Percentiles rank a stretch among this genome's conserved stretches.
Conservation (phyloP, 1,140 invertebrate species). For the Trachymyrmex cornetzi region DNA sequence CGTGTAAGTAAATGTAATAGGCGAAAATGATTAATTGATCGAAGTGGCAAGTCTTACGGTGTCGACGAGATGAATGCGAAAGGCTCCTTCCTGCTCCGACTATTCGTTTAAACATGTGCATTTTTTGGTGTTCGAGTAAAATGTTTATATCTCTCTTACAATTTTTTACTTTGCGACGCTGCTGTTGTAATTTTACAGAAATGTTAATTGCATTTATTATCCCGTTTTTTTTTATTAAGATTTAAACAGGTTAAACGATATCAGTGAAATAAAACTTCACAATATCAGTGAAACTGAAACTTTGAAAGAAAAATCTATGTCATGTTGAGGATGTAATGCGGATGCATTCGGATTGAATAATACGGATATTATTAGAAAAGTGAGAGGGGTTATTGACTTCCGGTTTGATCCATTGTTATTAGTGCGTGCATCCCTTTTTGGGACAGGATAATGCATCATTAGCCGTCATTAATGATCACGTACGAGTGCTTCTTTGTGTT, state of each 20-base stretch:
- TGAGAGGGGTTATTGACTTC: slow-evolving; percentile 31
- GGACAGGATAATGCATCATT: slow-evolving; percentile 64
- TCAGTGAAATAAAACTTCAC: slow-evolving; percentile 1
- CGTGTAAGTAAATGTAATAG: not conserved
- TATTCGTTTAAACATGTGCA: not conserved
- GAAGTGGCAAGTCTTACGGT: slow-evolving; percentile 1
- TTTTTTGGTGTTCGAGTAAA: not conserved
- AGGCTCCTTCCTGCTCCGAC: slow-evolving; percentile 16
- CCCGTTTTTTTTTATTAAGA: not conserved
- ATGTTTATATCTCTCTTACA: not conserved
- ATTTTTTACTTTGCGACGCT: not conserved
- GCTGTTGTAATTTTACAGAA: not conserved
- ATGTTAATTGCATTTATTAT: not conserved
- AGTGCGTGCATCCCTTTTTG: slow-evolving; percentile 18
- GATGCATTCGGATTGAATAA: slow-evolving; percentile 28
- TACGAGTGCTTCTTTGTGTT: slow-evolving; percentile 65
- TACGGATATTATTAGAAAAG: slow-evolving; percentile 31
- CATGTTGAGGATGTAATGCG: not conserved
- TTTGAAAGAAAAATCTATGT: not conserved
- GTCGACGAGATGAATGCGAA: slow-evolving; percentile 33
- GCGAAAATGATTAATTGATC: slow-evolving; percentile 53
- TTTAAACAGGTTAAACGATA: not conserved
- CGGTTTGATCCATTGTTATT: slow-evolving; percentile 50
- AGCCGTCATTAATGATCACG: slow-evolving; percentile 70
- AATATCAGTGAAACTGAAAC: not conserved